phyloP scores from a whole-genome alignment of 2,113 vertebrate species.

The Leptocoma aspasia region DNA sequence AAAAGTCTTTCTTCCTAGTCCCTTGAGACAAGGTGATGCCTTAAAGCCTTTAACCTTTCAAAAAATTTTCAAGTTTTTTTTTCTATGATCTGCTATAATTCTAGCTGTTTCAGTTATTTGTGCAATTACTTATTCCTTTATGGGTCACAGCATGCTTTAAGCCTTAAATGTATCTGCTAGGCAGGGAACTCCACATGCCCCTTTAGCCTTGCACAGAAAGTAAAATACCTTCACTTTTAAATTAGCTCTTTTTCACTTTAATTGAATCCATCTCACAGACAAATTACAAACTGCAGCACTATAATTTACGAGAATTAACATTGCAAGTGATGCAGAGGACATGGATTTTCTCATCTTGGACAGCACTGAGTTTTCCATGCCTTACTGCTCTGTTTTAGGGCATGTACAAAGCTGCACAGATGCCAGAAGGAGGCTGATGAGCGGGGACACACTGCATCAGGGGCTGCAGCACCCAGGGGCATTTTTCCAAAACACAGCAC shows the following conservation, averaged over 20 bases:
- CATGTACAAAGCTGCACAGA: not conserved
- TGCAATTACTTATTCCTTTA: slow-evolving; percentile 10
- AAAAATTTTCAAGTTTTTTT: not conserved
- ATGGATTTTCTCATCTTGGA: not conserved
- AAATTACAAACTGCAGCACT: slow-evolving; percentile 20
- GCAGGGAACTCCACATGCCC: not conserved
- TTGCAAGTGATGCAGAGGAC: not conserved
- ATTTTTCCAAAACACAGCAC: not conserved
- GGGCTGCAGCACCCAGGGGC: not conserved
- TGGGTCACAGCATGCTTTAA: slow-evolving; percentile 28
- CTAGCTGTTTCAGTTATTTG: not conserved
- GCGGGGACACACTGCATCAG: not conserved
- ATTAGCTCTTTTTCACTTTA: slow-evolving; percentile 39
- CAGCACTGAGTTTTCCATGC: not conserved
- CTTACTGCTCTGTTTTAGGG: not conserved
- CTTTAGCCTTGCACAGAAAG: not conserved
- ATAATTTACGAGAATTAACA: slow-evolving; percentile 14
- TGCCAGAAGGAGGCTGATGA: not conserved
- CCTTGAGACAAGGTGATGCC: not conserved
- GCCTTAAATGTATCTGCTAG: not conserved
- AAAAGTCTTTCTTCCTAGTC: not conserved
- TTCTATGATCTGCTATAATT: not conserved
- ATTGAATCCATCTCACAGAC: slow-evolving; percentile 17
- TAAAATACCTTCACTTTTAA: slow-evolving; percentile 6
- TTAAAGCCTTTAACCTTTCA: not conserved